These are phyloP conservation scores for Bos javanicus DNA, from an alignment of 2,113 vertebrate species.

Conservation along the genomic window DNA sequence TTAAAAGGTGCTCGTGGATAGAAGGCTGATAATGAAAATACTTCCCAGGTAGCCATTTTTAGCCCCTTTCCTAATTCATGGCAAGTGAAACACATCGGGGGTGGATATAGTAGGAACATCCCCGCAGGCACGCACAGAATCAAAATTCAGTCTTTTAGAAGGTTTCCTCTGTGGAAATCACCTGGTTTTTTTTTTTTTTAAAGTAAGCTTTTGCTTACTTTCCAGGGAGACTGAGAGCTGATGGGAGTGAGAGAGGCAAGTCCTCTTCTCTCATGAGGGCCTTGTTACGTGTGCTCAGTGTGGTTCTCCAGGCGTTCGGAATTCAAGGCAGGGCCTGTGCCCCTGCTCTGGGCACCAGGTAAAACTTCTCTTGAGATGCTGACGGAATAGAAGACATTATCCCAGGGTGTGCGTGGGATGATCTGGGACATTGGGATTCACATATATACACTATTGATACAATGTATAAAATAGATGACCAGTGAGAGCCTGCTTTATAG, in stretches of 20 bases:
- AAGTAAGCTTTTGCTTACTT: background rate
- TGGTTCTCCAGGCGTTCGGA: background rate
- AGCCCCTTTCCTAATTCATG: background rate
- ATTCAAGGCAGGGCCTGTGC: background rate
- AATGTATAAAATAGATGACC: background rate
- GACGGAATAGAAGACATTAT: background rate
- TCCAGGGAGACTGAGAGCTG: background rate
- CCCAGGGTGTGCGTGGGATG: background rate
- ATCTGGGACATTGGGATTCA: background rate
- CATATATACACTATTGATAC: background rate
- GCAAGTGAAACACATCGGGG: background rate
- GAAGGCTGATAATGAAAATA: background rate
- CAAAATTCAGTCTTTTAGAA: background rate
- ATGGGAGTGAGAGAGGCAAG: background rate
- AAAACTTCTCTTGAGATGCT: background rate
- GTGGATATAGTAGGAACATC: too few relatives aligned
- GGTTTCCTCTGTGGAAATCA: background rate
- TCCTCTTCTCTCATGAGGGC: background rate
- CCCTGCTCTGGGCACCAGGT: background rate
- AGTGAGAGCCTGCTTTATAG: background rate
- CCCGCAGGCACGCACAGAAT: rapidly evolving
- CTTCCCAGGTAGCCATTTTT: background rate
- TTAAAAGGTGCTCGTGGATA: background rate
- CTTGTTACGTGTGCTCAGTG: background rate
- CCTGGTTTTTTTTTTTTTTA: background rate